Base-by-base conservation (phyloP, 2,888 invertebrate genomes). In the Lasioglossum vierecki region DNA sequence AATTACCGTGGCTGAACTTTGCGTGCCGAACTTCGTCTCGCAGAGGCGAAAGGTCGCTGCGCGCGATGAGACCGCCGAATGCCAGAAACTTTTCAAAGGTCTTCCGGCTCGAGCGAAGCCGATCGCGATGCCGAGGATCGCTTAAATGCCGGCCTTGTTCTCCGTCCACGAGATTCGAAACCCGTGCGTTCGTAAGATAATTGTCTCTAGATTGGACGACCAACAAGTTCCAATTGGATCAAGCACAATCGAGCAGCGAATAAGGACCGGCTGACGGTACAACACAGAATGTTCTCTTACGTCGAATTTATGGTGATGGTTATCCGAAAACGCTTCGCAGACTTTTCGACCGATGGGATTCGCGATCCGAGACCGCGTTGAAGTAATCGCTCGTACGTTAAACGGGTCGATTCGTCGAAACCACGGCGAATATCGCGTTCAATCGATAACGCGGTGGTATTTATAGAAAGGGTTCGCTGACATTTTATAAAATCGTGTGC, bases 401-500 rank as follows among this genome's bases (percentile, higher is more conserved):
- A 72, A 76, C 11, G 49, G 35, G 15, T 49, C 44, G 63, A 75
- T 83, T 46, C 70, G 81, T 60, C 80, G 73, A 79, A 82, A 68
- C 76, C 60, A 35, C 46, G 70, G 30, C n/a, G 70, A 49, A 73
- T 26, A 79, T 80, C 76, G 71, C 9, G 41, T 13, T 66, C 41
- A 81, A 88, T 90, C 90, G 83, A 90, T 90, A 86, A 74, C 72
- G 77, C 71, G 15, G n/a, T 70, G 53, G 83, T 89, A 91, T 91
- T 91, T 87, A 88, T 90, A 88, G 83, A 63, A 46, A 22, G 79
- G 74, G 90, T 89, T 90, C 89, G 78, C 75, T 85, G 91, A 88
- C 89, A 68, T 22, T 68, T 39, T 11, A 39, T 35, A 35, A 68
- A 68, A 68, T 68, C 9, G 35, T 39, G 35, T 22, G 9, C 30